A percentile compares a stretch with the other conserved stretches of the same genome.
Conservation (phyloP, 2,113 vertebrate genomes). For the Callithrix jacchus region DNA sequence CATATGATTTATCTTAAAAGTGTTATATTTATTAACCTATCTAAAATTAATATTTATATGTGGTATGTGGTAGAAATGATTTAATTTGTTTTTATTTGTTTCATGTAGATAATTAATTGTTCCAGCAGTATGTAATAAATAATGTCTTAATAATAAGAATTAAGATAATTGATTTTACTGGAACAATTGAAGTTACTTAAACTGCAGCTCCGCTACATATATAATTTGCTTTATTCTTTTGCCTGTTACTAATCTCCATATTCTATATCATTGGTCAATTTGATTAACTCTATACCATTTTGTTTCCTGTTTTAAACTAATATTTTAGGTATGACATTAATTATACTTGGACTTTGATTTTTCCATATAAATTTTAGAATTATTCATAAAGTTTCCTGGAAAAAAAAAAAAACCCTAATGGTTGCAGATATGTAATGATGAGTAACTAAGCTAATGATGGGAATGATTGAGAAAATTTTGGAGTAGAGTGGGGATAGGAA, state of each 20-base stretch:
- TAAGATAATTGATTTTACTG: too few relatives aligned
- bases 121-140: neutral
- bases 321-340: neutral
- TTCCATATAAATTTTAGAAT: neutral
- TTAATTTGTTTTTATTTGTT: neutral
- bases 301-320: neutral
- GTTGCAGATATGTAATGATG: neutral
- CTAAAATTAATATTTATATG: neutral
- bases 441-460: neutral
- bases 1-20: neutral
- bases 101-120: neutral
- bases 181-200: neutral
- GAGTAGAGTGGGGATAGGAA: neutral
- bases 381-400: neutral
- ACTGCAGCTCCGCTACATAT: neutral
- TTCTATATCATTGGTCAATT: neutral
- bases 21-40: neutral
- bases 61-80: neutral
- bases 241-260: neutral
- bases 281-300: neutral
- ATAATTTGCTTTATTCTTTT: neutral
- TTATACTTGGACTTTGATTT: neutral
- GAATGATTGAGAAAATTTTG: neutral
- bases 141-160: neutral
- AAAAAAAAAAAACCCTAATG: neutral